phyloP scores from a whole-genome alignment of 2,113 vertebrate genomes.

The Ictidomys tridecemlineatus region DNA sequence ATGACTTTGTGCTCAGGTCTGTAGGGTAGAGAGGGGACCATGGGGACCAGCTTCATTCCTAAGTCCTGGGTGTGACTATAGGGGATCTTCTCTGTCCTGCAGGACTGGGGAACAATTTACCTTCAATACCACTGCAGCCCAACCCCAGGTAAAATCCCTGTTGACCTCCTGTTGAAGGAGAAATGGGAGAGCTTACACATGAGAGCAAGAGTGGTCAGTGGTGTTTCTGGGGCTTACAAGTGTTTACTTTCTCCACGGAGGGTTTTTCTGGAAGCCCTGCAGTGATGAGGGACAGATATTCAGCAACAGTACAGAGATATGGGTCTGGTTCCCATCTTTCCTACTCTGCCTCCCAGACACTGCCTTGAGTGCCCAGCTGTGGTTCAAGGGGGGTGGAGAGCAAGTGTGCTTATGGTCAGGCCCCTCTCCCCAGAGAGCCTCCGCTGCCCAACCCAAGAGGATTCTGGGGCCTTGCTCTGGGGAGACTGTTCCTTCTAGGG shows the following conservation, averaged over 20 bases:
- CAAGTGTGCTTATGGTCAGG: background rate
- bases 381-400: background rate
- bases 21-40: background rate
- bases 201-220: background rate
- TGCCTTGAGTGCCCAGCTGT: background rate
- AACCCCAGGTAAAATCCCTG: constrained; percentile 93
- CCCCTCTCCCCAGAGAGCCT: background rate
- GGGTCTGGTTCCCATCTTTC: background rate
- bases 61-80: background rate
- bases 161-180: background rate
- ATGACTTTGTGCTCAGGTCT: constrained; percentile 96
- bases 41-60: background rate
- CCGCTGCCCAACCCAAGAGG: background rate
- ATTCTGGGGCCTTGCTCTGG: background rate
- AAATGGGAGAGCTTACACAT: background rate
- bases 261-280: background rate
- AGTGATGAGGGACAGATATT: background rate
- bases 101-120: constrained; percentile 93
- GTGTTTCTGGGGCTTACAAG: background rate
- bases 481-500: background rate
- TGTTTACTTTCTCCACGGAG: background rate
- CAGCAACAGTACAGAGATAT: background rate
- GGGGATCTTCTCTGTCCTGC: constrained; percentile 64
- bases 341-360: background rate
- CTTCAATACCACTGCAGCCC: constrained; percentile 97